Evolutionary conservation across 2,888 invertebrate genomes (phyloP).

Genomic region (Ischnura elegans): DNA sequence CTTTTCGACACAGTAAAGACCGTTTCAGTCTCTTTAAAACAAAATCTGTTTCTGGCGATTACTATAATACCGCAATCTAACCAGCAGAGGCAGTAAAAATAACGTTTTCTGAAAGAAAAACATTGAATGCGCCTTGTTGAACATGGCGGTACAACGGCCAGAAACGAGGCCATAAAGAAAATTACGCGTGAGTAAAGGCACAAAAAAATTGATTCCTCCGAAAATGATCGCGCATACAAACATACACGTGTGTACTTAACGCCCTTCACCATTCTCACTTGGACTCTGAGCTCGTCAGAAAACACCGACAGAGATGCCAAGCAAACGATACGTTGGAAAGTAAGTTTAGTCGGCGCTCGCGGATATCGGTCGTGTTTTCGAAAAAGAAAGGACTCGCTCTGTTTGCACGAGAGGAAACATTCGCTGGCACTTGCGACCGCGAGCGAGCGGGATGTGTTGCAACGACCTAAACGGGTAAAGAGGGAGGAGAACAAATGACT

Average conservation of each 20-base stretch:
- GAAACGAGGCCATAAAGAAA: background rate
- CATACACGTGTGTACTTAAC: background rate
- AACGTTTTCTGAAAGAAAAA: no score
- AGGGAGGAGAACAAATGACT: background rate
- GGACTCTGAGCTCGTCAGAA: background rate
- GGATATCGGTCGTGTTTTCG: background rate
- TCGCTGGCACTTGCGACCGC: background rate
- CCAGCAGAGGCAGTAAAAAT: no score
- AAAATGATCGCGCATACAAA: background rate
- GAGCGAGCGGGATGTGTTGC: background rate
- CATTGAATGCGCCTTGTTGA: no score
- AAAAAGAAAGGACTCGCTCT: conserved; percentile 7
- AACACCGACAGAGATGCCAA: background rate
- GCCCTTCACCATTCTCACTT: no score
- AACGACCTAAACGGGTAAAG: no score
- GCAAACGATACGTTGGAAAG: background rate
- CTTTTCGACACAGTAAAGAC: no score
- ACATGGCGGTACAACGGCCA: background rate
- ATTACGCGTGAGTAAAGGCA: background rate
- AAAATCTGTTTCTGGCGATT: no score
- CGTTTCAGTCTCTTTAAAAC: no score
- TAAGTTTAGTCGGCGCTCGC: background rate
- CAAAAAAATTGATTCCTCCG: background rate
- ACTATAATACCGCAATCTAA: no score
- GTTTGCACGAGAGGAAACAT: background rate